A percentile compares a stretch with the other conserved stretches of the same genome.
Evolutionary conservation across 2,888 invertebrate genomes (phyloP).

Genomic region (Conistra vaccinii): DNA sequence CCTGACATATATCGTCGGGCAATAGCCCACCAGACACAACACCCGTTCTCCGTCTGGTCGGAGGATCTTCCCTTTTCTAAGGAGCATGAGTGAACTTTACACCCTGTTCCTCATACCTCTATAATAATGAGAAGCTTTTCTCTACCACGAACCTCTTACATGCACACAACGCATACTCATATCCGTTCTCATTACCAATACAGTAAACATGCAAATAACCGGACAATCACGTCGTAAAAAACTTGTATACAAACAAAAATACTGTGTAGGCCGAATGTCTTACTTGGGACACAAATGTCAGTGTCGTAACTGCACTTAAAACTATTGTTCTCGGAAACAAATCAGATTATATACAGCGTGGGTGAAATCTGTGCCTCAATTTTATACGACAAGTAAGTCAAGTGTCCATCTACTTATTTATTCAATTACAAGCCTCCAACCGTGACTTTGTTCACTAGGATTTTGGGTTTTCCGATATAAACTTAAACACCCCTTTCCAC

Average conservation of each 20-base stretch:
- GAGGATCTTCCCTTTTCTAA: too few relatives aligned
- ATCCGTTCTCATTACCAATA: background rate
- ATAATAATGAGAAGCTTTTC: background rate
- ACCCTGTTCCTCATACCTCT: too few relatives aligned
- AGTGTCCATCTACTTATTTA: conserved; percentile 61
- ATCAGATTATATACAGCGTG: conserved; percentile 68
- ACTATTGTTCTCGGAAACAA: conserved; percentile 59
- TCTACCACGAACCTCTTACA: background rate
- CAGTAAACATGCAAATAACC: conserved; percentile 38
- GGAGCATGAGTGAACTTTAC: too few relatives aligned
- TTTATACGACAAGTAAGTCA: conserved; percentile 70
- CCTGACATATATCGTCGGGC: too few relatives aligned
- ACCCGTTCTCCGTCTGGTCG: too few relatives aligned
- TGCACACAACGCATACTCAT: background rate
- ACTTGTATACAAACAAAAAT: conserved; percentile 32
- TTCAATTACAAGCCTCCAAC: conserved; percentile 53
- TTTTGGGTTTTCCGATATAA: background rate
- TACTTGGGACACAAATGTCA: conserved; percentile 45
- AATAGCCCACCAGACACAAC: too few relatives aligned
- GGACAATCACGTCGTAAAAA: conserved; percentile 12
- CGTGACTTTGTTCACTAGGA: background rate
- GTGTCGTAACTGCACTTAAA: conserved; percentile 49
- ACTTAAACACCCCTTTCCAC: background rate
- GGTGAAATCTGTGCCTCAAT: conserved; percentile 68
- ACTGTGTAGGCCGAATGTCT: conserved; percentile 59